These are phyloP conservation scores for Melitaea cinxia DNA, from an alignment of 1,140 invertebrate genomes.

Conservation along the genomic window DNA sequence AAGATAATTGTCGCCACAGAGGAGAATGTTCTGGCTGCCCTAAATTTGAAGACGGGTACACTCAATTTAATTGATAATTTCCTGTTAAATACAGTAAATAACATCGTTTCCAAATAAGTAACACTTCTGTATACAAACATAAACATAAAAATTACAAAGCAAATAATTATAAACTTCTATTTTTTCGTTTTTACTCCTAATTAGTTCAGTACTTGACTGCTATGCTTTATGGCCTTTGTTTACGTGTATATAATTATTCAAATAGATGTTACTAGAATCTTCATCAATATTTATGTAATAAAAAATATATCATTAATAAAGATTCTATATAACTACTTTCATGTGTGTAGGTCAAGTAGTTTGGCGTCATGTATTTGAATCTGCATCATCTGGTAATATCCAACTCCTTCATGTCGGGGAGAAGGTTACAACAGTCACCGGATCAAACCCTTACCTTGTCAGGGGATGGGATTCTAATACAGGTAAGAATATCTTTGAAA, in stretches of 20 bases:
- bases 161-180: not conserved
- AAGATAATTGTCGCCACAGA: constrained; percentile 93
- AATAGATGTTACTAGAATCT: too few relatives aligned
- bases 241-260: too few relatives aligned
- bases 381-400: constrained; percentile 83
- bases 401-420: constrained; percentile 84
- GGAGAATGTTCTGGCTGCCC: constrained; percentile 92
- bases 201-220: not conserved
- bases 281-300: too few relatives aligned
- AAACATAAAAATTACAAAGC: not conserved
- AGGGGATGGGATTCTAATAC: constrained; percentile 89
- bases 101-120: not conserved
- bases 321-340: too few relatives aligned
- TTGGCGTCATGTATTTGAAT: constrained; percentile 92
- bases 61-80: constrained; percentile 51
- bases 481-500: constrained; percentile 68
- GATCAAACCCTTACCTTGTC: constrained; percentile 87
- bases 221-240: not conserved
- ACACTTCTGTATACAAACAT: not conserved
- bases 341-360: constrained; percentile 86
- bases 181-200: not conserved
- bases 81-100: constrained; percentile 24
- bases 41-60: constrained; percentile 91
- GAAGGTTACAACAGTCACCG: constrained; percentile 88
- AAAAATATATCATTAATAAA: too few relatives aligned